These are phyloP conservation scores for Sarcophaga peregrina DNA, from an alignment of 1,140 invertebrate species.

Conservation along the genomic window DNA sequence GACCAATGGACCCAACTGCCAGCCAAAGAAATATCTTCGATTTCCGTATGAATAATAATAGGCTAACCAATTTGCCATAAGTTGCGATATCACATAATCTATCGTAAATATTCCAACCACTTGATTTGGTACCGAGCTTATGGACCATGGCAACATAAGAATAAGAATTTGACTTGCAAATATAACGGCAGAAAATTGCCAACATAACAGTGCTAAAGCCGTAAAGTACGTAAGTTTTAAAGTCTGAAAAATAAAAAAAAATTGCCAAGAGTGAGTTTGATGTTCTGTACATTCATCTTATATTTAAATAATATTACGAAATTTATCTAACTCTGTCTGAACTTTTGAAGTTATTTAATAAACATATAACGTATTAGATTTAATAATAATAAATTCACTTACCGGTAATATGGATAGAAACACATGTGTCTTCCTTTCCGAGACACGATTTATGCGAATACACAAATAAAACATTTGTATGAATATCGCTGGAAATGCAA, in stretches of 20 bases:
- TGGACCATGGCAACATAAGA: conserved; percentile 55
- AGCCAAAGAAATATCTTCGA: conserved; percentile 56
- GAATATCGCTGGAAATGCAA: conserved; percentile 64
- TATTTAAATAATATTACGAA: too few species aligned
- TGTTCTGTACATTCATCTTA: too few species aligned
- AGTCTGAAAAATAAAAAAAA: conserved; percentile 50
- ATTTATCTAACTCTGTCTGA: too few species aligned
- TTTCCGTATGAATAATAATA: conserved; percentile 60
- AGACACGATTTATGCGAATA: conserved; percentile 56
- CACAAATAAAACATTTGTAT: conserved; percentile 64
- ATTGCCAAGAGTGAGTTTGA: too few species aligned
- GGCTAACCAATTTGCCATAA: conserved; percentile 56
- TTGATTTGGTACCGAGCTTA: conserved; percentile 47
- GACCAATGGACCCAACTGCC: conserved; percentile 55
- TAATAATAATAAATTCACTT: conserved; percentile 3
- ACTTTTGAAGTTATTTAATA: too few species aligned
- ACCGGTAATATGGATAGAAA: conserved; percentile 55
- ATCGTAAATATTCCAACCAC: conserved; percentile 55
- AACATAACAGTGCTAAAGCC: conserved; percentile 57
- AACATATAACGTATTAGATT: too few species aligned
- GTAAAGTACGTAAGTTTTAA: conserved; percentile 58
- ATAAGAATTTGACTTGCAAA: conserved; percentile 62
- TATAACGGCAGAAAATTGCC: conserved; percentile 63
- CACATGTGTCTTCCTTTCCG: conserved; percentile 52
- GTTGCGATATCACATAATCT: conserved; percentile 60